Evolutionary conservation across 2,113 vertebrate genomes (phyloP).

Genomic region (Amazona guildingii): DNA sequence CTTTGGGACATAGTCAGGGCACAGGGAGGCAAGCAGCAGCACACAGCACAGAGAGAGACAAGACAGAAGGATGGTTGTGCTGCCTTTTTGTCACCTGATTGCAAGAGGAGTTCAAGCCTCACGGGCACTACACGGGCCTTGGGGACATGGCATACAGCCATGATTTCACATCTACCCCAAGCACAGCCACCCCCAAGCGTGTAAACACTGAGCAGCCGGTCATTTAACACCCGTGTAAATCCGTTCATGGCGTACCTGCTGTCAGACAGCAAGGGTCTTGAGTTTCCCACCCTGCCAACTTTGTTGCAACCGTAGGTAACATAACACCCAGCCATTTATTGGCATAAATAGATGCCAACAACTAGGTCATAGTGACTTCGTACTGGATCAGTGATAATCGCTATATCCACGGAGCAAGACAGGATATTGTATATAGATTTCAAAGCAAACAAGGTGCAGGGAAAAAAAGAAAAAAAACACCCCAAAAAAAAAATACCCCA

Average conservation of each 20-base stretch:
- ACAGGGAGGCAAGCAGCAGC: fast-evolving
- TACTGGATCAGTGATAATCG: neutral
- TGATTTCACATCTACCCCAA: neutral
- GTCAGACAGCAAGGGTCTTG: slow-evolving; percentile 20
- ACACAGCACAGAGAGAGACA: neutral
- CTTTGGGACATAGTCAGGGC: fast-evolving
- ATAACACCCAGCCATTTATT: neutral
- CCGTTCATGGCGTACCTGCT: slow-evolving; percentile 17
- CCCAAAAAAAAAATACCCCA: too few species aligned
- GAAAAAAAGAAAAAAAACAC: neutral
- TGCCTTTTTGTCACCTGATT: neutral
- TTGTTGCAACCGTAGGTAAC: neutral
- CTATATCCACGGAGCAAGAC: neutral
- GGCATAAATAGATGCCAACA: slow-evolving; percentile 25
- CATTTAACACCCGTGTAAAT: slow-evolving; percentile 34
- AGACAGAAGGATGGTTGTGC: neutral
- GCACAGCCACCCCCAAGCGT: neutral
- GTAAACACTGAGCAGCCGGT: neutral
- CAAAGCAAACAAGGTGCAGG: slow-evolving; percentile 1
- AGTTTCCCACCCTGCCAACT: slow-evolving; percentile 5
- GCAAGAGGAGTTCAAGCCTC: neutral
- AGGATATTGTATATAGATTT: slow-evolving; percentile 46
- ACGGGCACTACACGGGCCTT: neutral
- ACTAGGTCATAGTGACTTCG: neutral
- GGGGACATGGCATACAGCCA: neutral